phyloP scores from a whole-genome alignment of 2,888 invertebrate genomes.

The Blastobasis lacticolella region DNA sequence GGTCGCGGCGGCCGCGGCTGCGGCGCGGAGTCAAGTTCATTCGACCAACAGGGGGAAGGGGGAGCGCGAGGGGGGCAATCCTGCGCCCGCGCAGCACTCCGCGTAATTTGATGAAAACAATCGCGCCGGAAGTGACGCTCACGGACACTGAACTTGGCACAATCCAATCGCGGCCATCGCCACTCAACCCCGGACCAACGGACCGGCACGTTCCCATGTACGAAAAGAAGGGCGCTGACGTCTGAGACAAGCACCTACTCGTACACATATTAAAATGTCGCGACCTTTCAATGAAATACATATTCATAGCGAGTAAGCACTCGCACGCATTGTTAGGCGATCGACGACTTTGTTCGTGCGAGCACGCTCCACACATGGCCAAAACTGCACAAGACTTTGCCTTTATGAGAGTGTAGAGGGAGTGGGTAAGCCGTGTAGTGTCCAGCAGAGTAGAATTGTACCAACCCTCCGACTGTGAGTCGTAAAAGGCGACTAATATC shows the following conservation, averaged over 20 bases:
- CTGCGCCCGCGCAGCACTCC: no score
- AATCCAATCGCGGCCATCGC: background rate
- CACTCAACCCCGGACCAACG: background rate
- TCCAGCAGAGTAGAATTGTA: background rate
- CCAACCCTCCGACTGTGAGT: no score
- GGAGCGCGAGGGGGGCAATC: background rate
- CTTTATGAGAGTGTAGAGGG: background rate
- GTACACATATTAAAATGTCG: background rate
- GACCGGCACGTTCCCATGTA: background rate
- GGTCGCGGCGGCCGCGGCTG: background rate
- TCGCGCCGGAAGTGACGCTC: background rate
- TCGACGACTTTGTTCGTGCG: no score
- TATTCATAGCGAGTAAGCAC: background rate
- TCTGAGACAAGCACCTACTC: background rate
- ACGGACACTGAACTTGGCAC: background rate
- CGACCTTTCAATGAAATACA: background rate
- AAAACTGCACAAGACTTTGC: background rate
- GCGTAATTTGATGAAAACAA: no score
- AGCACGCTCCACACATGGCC: no score
- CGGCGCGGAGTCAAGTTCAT: background rate
- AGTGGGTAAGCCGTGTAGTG: no score
- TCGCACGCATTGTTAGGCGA: no score
- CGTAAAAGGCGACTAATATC: no score
- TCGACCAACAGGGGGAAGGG: background rate
- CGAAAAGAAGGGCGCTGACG: background rate